phyloP scores from a whole-genome alignment of 2,797 vertebrate species.

The Danionella dracula region DNA sequence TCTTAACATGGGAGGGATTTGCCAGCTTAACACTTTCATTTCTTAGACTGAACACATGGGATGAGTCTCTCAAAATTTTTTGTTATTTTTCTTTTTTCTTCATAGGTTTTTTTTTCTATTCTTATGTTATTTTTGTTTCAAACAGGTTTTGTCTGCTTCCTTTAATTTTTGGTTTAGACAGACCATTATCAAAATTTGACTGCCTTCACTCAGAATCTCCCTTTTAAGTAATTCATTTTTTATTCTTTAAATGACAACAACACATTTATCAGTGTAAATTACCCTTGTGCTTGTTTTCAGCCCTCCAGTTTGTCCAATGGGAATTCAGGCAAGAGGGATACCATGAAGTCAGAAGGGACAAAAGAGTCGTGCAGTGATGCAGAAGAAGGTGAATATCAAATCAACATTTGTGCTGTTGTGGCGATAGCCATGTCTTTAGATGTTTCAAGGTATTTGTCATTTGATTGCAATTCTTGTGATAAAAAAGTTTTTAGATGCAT shows the following conservation, averaged over 20 bases:
- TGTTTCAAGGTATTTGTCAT: no score
- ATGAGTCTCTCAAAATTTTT: slow-evolving; percentile 1
- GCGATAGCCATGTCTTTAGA: no score
- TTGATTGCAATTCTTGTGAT: no score
- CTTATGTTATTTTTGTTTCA: background rate
- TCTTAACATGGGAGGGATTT: slow-evolving; percentile 1
- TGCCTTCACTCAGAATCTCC: background rate
- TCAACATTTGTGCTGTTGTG: background rate
- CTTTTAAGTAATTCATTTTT: background rate
- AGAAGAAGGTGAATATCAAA: slow-evolving; percentile 58
- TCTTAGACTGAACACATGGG: background rate
- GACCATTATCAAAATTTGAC: no score
- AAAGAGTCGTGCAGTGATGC: slow-evolving; percentile 69
- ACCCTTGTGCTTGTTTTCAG: slow-evolving; percentile 47
- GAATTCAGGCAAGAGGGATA: slow-evolving; percentile 72
- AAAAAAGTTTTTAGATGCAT: no score
- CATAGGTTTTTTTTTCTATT: background rate
- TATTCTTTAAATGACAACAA: no score
- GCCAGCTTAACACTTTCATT: slow-evolving; percentile 7
- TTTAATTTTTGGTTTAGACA: background rate
- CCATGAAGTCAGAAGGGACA: slow-evolving; percentile 77
- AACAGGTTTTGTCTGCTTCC: background rate
- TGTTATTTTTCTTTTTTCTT: background rate
- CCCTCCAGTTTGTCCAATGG: slow-evolving; percentile 79
- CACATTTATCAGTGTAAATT: background rate